A percentile compares a stretch with the other conserved stretches of the same genome.
Evolutionary conservation across 2,113 vertebrate species (phyloP).

Genomic region (Clarias gariepinus): DNA sequence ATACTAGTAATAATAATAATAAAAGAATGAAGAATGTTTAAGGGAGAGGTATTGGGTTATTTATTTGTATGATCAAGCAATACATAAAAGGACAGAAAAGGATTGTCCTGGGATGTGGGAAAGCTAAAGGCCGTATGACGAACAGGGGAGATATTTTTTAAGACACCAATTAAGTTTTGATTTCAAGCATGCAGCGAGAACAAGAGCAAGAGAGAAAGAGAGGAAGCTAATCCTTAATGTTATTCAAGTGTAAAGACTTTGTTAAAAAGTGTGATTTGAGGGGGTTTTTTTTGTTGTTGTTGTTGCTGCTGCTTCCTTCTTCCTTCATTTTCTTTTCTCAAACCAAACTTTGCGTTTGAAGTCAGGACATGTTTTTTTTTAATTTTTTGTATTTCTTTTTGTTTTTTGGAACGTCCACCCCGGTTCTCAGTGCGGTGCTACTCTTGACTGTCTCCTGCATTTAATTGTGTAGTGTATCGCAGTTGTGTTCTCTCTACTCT

Average conservation of each 20-base stretch:
- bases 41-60: background rate
- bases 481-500: conserved; percentile 39
- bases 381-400: background rate
- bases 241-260: conserved; percentile 75
- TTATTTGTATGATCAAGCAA: background rate
- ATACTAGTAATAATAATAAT: background rate
- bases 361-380: conserved; percentile 67
- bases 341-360: conserved; percentile 64
- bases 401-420: background rate
- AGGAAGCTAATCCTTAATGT: conserved; percentile 70
- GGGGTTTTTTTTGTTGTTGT: conserved; percentile 72
- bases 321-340: conserved; percentile 52
- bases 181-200: conserved; percentile 41
- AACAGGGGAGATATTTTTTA: background rate
- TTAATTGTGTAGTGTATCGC: conserved; percentile 66
- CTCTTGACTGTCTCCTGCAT: conserved; percentile 51
- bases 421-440: conserved; percentile 52
- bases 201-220: conserved; percentile 55
- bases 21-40: background rate
- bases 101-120: background rate
- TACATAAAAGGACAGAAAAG: background rate
- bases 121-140: background rate
- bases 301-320: conserved; percentile 49
- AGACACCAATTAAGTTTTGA: conserved; percentile 32
- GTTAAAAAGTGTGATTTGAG: conserved; percentile 62